Conservation (phyloP, 30 jellyfish, hydroid and myxozoan genomes). For the Pseudorhiza aurosa region DNA sequence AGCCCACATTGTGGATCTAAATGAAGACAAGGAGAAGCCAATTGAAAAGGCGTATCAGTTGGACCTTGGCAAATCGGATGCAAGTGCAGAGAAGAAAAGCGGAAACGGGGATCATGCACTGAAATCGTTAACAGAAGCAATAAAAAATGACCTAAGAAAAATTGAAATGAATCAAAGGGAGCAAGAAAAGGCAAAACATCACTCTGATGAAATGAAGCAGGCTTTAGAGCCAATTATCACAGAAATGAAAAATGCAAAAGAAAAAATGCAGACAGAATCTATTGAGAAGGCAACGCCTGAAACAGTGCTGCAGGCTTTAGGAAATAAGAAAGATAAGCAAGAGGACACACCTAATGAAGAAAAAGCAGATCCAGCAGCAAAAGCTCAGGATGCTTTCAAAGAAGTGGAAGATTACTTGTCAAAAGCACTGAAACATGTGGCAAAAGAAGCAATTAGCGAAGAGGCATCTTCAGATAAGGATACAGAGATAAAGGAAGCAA, state of each 20-base stretch:
- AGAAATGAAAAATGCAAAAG: constrained; percentile 4
- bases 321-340: constrained; percentile 13
- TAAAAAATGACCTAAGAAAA: constrained; percentile 71
- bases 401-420: constrained; percentile 93
- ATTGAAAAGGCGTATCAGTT: constrained; percentile 68
- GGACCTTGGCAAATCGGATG: constrained; percentile 13
- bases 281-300: constrained; percentile 27
- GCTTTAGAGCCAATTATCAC: constrained; percentile 39
- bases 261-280: background rate
- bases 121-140: constrained; percentile 88
- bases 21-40: constrained; percentile 8
- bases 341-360: background rate
- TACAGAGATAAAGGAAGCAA: constrained; percentile 26
- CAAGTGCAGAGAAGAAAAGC: constrained; percentile 9
- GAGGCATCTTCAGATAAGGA: constrained; percentile 18
- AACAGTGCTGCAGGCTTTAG: constrained; percentile 5
- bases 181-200: constrained; percentile 44
- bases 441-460: constrained; percentile 69
- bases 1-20: constrained; percentile 60
- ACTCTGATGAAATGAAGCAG: constrained; percentile 32
- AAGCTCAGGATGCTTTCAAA: constrained; percentile 76
- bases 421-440: constrained; percentile 90
- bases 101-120: constrained; percentile 52
- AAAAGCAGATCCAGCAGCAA: constrained; percentile 35
- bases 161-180: constrained; percentile 49